Base-by-base conservation (phyloP, 1,140 invertebrate genomes). In the Centruroides vittatus region DNA sequence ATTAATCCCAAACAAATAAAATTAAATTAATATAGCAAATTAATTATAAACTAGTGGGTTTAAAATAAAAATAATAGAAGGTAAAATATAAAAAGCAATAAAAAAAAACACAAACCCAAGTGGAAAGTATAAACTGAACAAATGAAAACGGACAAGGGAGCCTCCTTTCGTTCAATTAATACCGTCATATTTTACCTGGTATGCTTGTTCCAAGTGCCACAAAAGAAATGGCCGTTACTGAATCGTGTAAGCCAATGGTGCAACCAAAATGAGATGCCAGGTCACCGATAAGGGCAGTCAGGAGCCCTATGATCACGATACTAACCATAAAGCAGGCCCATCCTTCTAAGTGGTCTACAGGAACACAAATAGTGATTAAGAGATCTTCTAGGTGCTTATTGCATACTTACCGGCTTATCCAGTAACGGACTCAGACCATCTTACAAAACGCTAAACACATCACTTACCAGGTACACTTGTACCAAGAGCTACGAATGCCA, bases 221-320 rank as follows among this genome's bases (percentile, higher is more conserved):
- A 72, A 98, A 93, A 11, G 89, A 84, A 67, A 98, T 91, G 59
- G 95, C 94, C 55, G 93, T 98, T 46, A 98, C 89, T 6, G 89
- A 84, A 74, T 98, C 93, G 74, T 90, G 88, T 63, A 98, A 84
- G 47, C 93, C 93, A 36, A 98, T 80, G 23, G 90, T 95, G 72
- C 93, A 97, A 65, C 95, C 94, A 71, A 98, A 95, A 74, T 93
- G 86, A 4, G 90, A 89, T 6, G 94, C 94, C 10, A 97, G 79
- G 74, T 99, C 94, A 49, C 93, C 93, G 71, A 98, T 97, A 60
- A 98, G 71, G 1, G 93, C 93, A 3, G 94, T 99, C 58, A 97
- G 83, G 6, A 95, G 66, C 9, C 94, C 95, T 73, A 98, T 97
- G 67, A 85, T 83, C 12, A 87, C 70, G 71, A 98, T 98, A 35